Percentiles rank a stretch among this genome's conserved stretches.
phyloP scores from a whole-genome alignment of 37 sponge, comb jelly and placozoan species.

The Ianthella basta region DNA sequence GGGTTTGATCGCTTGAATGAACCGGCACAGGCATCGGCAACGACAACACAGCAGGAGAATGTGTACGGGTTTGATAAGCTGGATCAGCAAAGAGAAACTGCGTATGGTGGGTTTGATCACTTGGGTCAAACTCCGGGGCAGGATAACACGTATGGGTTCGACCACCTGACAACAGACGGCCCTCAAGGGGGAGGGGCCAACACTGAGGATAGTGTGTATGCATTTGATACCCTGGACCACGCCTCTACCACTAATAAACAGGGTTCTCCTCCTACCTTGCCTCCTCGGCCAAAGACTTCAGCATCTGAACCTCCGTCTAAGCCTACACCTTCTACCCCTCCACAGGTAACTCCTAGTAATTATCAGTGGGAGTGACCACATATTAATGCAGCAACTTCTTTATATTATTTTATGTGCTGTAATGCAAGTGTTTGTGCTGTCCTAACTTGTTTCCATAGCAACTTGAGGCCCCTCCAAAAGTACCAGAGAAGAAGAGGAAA shows the following conservation, averaged over 20 bases:
- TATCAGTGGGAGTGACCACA: too few relatives aligned
- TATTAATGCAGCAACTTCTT: too few relatives aligned
- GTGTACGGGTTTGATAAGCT: constrained; percentile 32
- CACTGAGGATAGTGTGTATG: not conserved
- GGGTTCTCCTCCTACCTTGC: not conserved
- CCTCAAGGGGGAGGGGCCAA: too few relatives aligned
- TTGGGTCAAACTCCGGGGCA: not conserved
- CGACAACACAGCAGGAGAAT: not conserved
- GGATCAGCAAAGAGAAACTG: not conserved
- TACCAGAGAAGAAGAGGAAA: constrained; percentile 29
- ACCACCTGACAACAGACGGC: not conserved
- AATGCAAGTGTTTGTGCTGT: too few relatives aligned
- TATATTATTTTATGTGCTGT: too few relatives aligned
- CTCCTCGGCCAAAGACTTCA: not conserved
- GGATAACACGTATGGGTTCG: not conserved
- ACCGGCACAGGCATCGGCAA: not conserved
- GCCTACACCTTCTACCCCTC: not conserved
- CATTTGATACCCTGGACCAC: not conserved
- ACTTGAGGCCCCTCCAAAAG: constrained; percentile 5
- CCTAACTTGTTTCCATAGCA: not conserved
- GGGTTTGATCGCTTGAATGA: not conserved
- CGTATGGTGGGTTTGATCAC: not conserved
- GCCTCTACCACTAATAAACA: not conserved
- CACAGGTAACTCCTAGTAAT: not conserved
- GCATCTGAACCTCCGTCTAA: not conserved